These are phyloP conservation scores for Tetramorium parvispinum DNA, from an alignment of 1,140 invertebrate species.

Conservation along the genomic window DNA sequence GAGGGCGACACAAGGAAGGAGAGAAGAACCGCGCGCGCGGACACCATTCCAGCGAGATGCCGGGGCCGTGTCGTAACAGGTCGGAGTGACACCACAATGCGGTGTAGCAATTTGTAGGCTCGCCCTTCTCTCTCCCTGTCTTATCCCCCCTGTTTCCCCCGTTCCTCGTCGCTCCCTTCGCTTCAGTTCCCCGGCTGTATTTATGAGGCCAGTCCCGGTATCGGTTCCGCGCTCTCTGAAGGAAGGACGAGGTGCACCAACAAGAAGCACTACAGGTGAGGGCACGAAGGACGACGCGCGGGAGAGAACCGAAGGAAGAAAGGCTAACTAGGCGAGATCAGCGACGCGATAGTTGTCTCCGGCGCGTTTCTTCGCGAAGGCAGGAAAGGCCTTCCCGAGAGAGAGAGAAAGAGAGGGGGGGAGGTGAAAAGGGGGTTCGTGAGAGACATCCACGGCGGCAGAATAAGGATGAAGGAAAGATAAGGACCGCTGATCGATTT, in stretches of 20 bases:
- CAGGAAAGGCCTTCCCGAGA: conserved; percentile 49
- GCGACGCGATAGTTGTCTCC: conserved; percentile 79
- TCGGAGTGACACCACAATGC: conserved; percentile 86
- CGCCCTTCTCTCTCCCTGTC: conserved; percentile 51
- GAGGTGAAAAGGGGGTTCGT: conserved; percentile 18
- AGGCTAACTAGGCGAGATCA: conserved; percentile 84
- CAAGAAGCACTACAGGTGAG: conserved; percentile 50
- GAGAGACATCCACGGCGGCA: conserved; percentile 70
- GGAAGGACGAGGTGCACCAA: conserved; percentile 60
- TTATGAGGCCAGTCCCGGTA: conserved; percentile 60
- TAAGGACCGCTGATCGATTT: conserved; percentile 77
- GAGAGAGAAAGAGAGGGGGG: neutral
- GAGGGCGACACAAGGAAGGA: conserved; percentile 67
- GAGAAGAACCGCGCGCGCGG: conserved; percentile 77
- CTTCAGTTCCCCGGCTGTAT: conserved; percentile 46
- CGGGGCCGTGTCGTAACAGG: conserved; percentile 84
- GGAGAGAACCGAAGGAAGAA: conserved; percentile 58
- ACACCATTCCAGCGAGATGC: conserved; percentile 85
- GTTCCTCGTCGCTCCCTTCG: neutral
- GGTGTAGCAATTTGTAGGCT: conserved; percentile 86
- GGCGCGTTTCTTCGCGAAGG: conserved; percentile 70
- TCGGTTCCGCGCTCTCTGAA: conserved; percentile 68
- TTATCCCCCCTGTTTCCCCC: conserved; percentile 30
- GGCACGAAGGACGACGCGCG: neutral
- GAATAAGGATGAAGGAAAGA: conserved; percentile 75